Base-by-base conservation (phyloP, 2,888 invertebrate genomes). In the Caenorhabditis panamensis region DNA sequence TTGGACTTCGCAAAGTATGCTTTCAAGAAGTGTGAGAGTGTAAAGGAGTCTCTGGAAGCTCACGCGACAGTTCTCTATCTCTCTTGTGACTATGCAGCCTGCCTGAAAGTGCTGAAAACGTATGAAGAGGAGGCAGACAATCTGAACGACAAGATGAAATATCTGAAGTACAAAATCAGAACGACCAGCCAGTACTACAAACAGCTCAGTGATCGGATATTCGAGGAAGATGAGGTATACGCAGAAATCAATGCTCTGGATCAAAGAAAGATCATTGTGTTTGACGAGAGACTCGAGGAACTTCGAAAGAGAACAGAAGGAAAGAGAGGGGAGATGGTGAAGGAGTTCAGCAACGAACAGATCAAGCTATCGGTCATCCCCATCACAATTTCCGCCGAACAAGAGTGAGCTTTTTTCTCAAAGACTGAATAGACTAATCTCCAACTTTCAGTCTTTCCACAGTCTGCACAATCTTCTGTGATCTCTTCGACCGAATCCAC, bases 401-500 rank as follows among this genome's bases (percentile, higher is more conserved):
- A 72, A 26, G 67, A 76, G 80, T 81, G n/a, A 54, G 66, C 26
- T 63, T 51, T 51, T 20, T 26, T 56, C 18, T 22, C 16, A 13
- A 11, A n/a, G n/a, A n/a, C 22, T 26, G 54, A 47, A 56, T 58
- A 26, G 4, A 28, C 51, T 31, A 4, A 51, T 54, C 13, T 47
- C n/a, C 9, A 18, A 36, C 59, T 79, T 82, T 47, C 66, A 77
- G 82, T 37, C 69, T 80, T 1, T 11, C 13, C 26, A 61, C 67
- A 24, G 75, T 85, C 22, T 68, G 47, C 22, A 85, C 79, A 0
- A 37, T 84, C 2, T 86, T 86, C 67, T 86, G 86, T 31, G 86
- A 86, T 58, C 53, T 86, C 0, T 85, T 80, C 67, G 86, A 86
- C 53, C 53, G 86, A 22, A 85, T 86, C 24, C 76, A 83, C n/a